Percentiles rank a stretch among this genome's conserved stretches.
Conservation (phyloP, 2,888 invertebrate species). For the Lepeophtheirus nordmannii region DNA sequence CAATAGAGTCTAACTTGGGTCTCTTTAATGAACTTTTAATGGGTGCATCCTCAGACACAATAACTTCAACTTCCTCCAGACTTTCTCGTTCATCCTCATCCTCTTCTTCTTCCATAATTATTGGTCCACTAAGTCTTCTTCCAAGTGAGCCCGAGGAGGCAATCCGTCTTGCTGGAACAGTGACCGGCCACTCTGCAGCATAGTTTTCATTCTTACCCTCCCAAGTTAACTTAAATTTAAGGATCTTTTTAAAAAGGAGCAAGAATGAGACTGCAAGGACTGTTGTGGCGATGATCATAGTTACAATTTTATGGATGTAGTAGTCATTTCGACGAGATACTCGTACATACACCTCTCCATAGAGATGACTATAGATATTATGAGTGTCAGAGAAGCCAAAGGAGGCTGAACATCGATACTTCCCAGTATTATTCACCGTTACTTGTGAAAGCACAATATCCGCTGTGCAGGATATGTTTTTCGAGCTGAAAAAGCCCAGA, state of each 20-base stretch:
- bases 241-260: constrained; percentile 6
- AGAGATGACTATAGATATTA: background rate
- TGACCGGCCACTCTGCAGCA: constrained; percentile 13
- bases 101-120: background rate
- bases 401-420: background rate
- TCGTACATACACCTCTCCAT: background rate
- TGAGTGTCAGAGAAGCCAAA: background rate
- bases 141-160: constrained; percentile 2
- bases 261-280: background rate
- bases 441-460: background rate
- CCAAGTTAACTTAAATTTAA: background rate
- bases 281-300: background rate
- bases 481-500: background rate
- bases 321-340: background rate
- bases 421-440: background rate
- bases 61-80: background rate
- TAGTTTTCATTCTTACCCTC: constrained; percentile 8
- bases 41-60: background rate
- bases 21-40: background rate
- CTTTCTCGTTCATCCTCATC: background rate
- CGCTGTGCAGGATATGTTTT: background rate
- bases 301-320: background rate
- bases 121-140: background rate
- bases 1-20: background rate
- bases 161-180: constrained; percentile 9